Conservation (phyloP, 1,140 invertebrate genomes). For the Venustaconcha ellipsiformis region DNA sequence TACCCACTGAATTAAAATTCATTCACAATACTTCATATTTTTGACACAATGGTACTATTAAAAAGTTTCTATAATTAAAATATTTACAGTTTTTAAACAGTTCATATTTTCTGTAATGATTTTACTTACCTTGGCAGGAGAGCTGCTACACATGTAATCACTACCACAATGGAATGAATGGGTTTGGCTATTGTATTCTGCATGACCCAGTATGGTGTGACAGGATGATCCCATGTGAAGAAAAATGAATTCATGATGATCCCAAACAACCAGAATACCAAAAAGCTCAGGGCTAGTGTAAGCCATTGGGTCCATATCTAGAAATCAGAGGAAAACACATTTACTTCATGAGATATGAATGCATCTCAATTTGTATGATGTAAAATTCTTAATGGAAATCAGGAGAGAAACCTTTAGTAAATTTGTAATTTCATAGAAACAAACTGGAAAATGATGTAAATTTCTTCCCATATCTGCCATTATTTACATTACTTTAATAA, state of each 20-base stretch:
- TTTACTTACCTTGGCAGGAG: constrained; percentile 85
- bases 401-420: background rate
- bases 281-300: constrained; percentile 82
- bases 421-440: background rate
- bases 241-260: constrained; percentile 86
- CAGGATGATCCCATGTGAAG: constrained; percentile 75
- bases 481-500: background rate
- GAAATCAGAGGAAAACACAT: constrained; percentile 67
- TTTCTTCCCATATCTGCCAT: background rate
- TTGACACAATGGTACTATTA: background rate
- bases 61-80: background rate
- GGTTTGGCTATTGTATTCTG: constrained; percentile 80
- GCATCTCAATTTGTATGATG: background rate
- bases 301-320: constrained; percentile 89
- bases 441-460: background rate
- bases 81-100: background rate
- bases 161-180: constrained; percentile 84
- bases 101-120: constrained; percentile 83
- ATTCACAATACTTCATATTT: background rate
- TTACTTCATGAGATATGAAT: background rate
- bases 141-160: constrained; percentile 82
- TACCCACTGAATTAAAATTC: background rate
- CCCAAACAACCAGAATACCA: constrained; percentile 86
- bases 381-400: background rate
- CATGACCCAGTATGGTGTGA: constrained; percentile 86